Base-by-base conservation (phyloP, 2,888 invertebrate species). In the Eilema caniola region DNA sequence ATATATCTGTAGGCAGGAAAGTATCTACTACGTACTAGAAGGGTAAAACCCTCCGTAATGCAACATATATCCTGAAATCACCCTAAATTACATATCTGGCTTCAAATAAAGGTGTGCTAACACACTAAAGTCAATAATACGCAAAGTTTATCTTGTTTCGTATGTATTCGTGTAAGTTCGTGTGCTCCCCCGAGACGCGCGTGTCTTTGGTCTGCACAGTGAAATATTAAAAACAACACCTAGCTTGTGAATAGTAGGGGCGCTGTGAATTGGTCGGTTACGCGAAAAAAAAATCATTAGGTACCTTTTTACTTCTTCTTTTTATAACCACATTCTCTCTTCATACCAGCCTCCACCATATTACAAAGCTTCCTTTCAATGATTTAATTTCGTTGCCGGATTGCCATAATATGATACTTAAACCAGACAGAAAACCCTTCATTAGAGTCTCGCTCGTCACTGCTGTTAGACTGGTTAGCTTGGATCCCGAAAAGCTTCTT, bases 181-280 rank as follows among this genome's bases (percentile, higher is more conserved):
- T 82, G 82, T 81, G 83, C 86, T 92, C 93, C 93, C 92, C 85
- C 80, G 92, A 91, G 93, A 91, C 89, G 80, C 88, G 89, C 89
- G 91, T 90, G 90, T 83, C 86, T 82, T 70, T 66, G 71, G 80
- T 71, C 74, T 59, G 74, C 80, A 81, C 84, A 73, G 70, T 90
- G 87, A 87, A 92, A 91, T 91, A 92, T 92, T 92, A 92, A 92
- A 90, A 90, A 89, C 86, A 87, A 88, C 85, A 86, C 84, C 84
- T 84, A 81, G 76, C 84, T 75, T 76, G 81, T 79, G 72, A 71
- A 73, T 82, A 81, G 74, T 86, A 3, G 28, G 61, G 3, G 0
- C 56, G 28, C 0, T 4, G 7, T 56, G 76, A 47, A 86, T 84
- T 85, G 89, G 87, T 60, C 62, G 5, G 23, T 28, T n/a, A 1